Evolutionary conservation across 2,888 invertebrate genomes (phyloP).

Genomic region (Cylindroiulus punctatus): DNA sequence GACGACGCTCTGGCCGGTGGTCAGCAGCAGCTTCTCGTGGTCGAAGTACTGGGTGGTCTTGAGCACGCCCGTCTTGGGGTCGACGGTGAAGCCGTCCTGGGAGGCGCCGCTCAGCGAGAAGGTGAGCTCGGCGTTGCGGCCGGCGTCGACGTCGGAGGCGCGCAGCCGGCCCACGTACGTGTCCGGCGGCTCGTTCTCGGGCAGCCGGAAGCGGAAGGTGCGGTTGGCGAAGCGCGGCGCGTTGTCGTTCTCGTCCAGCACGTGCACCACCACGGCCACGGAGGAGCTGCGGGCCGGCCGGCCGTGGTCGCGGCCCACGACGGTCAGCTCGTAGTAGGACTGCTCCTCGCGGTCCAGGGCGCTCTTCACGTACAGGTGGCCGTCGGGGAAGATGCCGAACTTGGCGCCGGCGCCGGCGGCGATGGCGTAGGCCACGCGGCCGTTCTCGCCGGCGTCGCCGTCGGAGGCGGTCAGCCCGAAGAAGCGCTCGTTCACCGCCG

Average conservation of each 20-base stretch:
- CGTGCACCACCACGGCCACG: slow-evolving; percentile 90
- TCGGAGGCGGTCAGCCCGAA: slow-evolving; percentile 91
- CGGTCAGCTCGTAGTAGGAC: slow-evolving; percentile 89
- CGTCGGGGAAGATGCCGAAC: slow-evolving; percentile 96
- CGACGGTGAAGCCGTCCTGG: slow-evolving; percentile 84
- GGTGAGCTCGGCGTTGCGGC: slow-evolving; percentile 88
- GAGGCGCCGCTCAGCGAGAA: slow-evolving; percentile 72
- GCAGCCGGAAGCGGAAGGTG: slow-evolving; percentile 88
- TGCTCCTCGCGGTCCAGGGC: slow-evolving; percentile 87
- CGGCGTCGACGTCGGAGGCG: slow-evolving; percentile 89
- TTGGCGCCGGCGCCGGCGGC: slow-evolving; percentile 86
- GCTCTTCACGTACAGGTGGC: slow-evolving; percentile 87
- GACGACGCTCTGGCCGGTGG: slow-evolving; percentile 80
- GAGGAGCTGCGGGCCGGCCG: slow-evolving; percentile 78
- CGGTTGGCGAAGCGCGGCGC: slow-evolving; percentile 90
- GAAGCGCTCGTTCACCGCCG: slow-evolving; percentile 88
- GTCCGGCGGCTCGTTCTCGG: slow-evolving; percentile 87
- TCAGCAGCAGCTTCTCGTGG: slow-evolving; percentile 83
- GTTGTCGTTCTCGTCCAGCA: slow-evolving; percentile 97
- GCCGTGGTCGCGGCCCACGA: slow-evolving; percentile 85
- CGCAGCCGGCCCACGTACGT: slow-evolving; percentile 91
- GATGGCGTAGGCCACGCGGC: slow-evolving; percentile 82
- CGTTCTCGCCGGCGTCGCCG: slow-evolving; percentile 84
- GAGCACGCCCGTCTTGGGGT: slow-evolving; percentile 89
- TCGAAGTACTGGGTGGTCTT: slow-evolving; percentile 87